These are phyloP conservation scores for Oxycera nigricornis DNA, from an alignment of 2,888 invertebrate genomes.

Conservation along the genomic window DNA sequence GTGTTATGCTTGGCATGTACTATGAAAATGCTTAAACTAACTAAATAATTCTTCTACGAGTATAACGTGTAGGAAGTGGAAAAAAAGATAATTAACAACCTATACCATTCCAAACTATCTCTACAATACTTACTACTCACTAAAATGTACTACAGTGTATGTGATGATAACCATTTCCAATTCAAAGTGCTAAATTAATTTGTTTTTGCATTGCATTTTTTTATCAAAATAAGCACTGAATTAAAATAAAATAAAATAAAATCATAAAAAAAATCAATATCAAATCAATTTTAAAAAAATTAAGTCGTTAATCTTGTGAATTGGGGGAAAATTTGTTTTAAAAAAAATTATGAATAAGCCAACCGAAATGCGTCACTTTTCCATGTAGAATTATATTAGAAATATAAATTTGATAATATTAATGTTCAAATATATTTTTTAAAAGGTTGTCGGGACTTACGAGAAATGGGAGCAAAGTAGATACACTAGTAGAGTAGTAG, in stretches of 20 bases:
- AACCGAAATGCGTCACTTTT: not conserved
- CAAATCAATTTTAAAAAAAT: not conserved
- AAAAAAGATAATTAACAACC: not conserved
- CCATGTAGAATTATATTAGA: slow-evolving; percentile 20
- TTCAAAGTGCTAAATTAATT: not conserved
- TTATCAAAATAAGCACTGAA: slow-evolving; percentile 20
- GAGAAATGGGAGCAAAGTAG: slow-evolving; percentile 48
- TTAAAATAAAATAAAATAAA: not conserved
- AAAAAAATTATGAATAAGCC: slow-evolving; percentile 13
- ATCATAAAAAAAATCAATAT: not conserved
- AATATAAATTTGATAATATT: slow-evolving; percentile 2
- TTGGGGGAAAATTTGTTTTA: not conserved
- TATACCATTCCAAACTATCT: slow-evolving; percentile 6
- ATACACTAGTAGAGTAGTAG: slow-evolving; percentile 41
- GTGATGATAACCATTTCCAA: slow-evolving; percentile 11
- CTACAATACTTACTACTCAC: not conserved
- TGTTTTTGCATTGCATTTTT: not conserved
- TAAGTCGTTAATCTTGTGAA: not conserved
- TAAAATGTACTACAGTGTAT: not conserved
- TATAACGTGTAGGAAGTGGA: too few species aligned
- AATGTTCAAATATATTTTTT: slow-evolving; percentile 25
- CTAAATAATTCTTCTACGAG: too few species aligned
- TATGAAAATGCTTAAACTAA: too few species aligned
- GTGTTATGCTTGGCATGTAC: too few species aligned
- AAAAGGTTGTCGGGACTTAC: slow-evolving; percentile 47